Percentiles rank a stretch among this genome's conserved stretches.
phyloP scores from a whole-genome alignment of 2,888 invertebrate species.

The Melanostoma mellinum region DNA sequence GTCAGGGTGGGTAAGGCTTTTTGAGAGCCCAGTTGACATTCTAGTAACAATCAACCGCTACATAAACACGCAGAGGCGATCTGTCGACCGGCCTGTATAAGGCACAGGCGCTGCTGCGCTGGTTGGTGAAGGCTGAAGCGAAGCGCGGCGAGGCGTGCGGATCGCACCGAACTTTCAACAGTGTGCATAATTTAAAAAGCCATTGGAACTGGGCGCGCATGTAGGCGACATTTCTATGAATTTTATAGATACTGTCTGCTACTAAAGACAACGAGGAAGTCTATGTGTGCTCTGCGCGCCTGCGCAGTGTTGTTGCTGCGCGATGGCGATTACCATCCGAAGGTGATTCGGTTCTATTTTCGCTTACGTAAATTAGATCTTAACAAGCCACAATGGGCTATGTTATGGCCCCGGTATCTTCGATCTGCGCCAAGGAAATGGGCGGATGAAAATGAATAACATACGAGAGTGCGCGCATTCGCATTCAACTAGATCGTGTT shows the following conservation, averaged over 20 bases:
- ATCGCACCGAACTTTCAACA: conserved; percentile 62
- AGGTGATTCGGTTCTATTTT: conserved; percentile 73
- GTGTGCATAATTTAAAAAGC: conserved; percentile 68
- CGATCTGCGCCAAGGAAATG: conserved; percentile 70
- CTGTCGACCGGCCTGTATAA: conserved; percentile 55
- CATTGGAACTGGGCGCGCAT: conserved; percentile 71
- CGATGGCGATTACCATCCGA: conserved; percentile 71
- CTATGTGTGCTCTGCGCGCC: conserved; percentile 50
- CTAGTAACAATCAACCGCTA: conserved; percentile 63
- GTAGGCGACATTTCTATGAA: conserved; percentile 73
- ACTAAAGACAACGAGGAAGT: conserved; percentile 72
- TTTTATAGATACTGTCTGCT: conserved; percentile 72
- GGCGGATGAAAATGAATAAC: conserved; percentile 68
- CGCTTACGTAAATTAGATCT: conserved; percentile 73
- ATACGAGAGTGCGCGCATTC: conserved; percentile 54
- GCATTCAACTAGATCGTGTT: conserved; percentile 47
- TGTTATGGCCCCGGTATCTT: conserved; percentile 68
- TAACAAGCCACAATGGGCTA: conserved; percentile 72
- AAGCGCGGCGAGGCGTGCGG: conserved; percentile 8
- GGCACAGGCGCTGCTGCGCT: conserved; percentile 24
- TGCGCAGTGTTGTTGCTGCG: conserved; percentile 34
- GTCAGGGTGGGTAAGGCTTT: conserved; percentile 57
- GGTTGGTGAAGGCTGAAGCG: not conserved
- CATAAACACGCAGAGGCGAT: conserved; percentile 56
- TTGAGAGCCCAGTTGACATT: conserved; percentile 65